phyloP scores from a whole-genome alignment of 2,797 vertebrate species.

The Muscicapa striata region DNA sequence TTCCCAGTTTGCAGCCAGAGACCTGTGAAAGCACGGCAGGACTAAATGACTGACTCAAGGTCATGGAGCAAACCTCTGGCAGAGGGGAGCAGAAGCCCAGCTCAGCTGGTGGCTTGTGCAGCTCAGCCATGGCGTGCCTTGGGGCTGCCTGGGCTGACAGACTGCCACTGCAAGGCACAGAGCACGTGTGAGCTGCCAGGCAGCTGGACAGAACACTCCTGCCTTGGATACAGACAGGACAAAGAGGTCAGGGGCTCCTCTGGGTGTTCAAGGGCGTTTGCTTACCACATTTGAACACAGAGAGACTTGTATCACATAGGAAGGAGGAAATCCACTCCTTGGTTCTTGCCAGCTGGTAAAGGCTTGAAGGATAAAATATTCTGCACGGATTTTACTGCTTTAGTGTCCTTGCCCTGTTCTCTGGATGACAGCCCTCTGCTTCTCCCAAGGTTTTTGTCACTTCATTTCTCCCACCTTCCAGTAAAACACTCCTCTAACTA shows the following conservation, averaged over 20 bases:
- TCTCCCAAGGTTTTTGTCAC: not conserved
- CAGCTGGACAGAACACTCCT: not conserved
- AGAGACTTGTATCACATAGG: not conserved
- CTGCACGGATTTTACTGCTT: not conserved
- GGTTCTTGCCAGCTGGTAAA: not conserved
- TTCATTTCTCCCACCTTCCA: not conserved
- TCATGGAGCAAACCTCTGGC: not conserved
- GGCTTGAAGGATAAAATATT: not conserved
- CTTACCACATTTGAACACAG: not conserved
- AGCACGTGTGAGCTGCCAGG: not conserved
- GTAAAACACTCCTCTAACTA: not conserved
- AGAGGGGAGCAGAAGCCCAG: not conserved
- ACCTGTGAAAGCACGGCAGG: not conserved
- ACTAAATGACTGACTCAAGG: not conserved
- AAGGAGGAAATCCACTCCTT: not conserved
- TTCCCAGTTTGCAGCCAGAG: not conserved
- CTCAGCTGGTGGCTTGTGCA: constrained; percentile 27
- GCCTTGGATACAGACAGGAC: not conserved
- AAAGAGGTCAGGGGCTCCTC: not conserved
- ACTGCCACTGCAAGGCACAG: not conserved
- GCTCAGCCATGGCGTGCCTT: not conserved
- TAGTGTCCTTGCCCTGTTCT: not conserved
- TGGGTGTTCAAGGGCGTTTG: not conserved
- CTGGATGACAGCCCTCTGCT: not conserved
- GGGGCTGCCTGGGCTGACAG: constrained; percentile 10